phyloP scores from a whole-genome alignment of 2,888 invertebrate species.

The Chaetogeoica ovagalla region DNA sequence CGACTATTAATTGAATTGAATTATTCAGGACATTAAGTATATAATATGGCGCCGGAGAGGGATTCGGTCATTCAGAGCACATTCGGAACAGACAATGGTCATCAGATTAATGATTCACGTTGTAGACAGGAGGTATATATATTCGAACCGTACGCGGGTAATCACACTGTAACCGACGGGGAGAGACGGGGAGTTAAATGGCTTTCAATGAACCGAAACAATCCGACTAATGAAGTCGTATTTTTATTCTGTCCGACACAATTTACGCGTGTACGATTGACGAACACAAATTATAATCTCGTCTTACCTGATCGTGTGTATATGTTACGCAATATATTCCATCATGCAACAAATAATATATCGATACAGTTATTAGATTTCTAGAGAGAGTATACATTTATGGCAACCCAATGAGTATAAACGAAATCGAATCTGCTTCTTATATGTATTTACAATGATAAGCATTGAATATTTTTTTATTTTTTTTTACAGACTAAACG shows the following conservation, averaged over 20 bases:
- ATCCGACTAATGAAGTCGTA: conserved; percentile 46
- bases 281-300: background rate
- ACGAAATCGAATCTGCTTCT: no score
- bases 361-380: no score
- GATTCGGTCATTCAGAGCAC: conserved; percentile 16
- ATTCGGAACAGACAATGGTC: conserved; percentile 43
- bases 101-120: conserved; percentile 34
- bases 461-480: no score
- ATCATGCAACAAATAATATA: no score
- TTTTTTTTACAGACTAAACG: no score
- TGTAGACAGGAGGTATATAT: conserved; percentile 15
- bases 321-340: no score
- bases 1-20: conserved; percentile 48
- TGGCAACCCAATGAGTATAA: no score
- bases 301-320: no score
- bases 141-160: background rate
- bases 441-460: no score
- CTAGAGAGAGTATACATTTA: no score
- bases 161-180: conserved; percentile 9
- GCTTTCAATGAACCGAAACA: conserved; percentile 39
- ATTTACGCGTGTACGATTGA: background rate
- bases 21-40: conserved; percentile 51
- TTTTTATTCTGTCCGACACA: conserved; percentile 42
- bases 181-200: conserved; percentile 22
- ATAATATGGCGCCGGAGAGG: conserved; percentile 1